Base-by-base conservation (phyloP, 2,113 vertebrate genomes). In the Castor canadensis region DNA sequence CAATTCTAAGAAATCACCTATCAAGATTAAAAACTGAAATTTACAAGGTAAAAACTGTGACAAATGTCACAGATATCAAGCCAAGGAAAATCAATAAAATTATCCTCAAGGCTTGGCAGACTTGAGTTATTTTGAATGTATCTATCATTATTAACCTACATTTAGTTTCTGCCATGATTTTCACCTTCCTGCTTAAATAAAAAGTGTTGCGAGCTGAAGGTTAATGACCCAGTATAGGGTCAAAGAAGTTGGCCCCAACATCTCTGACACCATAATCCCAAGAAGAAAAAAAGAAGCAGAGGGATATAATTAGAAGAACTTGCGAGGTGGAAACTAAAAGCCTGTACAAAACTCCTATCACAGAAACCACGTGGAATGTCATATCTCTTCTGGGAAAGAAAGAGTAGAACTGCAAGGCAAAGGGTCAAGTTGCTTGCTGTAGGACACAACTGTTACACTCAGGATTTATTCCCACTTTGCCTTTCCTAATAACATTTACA, bases 1-100 rank as follows among this genome's bases (percentile, higher is more conserved):
- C 54, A 32, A 87, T 86, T 77, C 38, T 85, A 52, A 89, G 40
- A 86, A 75, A 93, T 45, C 38, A 54, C 79, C 47, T 66, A 60
- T 38, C 16, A 28, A 67, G 71, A 87, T 93, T n/a, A n/a, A 75
- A 77, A 93, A 73, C n/a, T 83, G 30, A 83, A 91, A 83, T 83
- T 40, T 82, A 64, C 62, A 32, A 10, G 62, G 43, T 40, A 84
- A 54, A 95, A 69, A 93, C 47, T 58, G 4, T 92, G 28, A 62
- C 45, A 89, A 60, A 73, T 62, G 3, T 52, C 73, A 95, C 60
- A 76, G 45, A 75, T 71, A 72, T 28, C 47, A 95, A 56, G 52
- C 32, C 83, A 89, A 96, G n/a, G 11, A 54, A 95, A 90, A 84
- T 71, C 49, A 56, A 28, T 93, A 77, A 62, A 69, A 47, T 12